A percentile compares a stretch with the other conserved stretches of the same genome.
phyloP scores from a whole-genome alignment of 2,797 vertebrate species.

The Buceros bicornis region DNA sequence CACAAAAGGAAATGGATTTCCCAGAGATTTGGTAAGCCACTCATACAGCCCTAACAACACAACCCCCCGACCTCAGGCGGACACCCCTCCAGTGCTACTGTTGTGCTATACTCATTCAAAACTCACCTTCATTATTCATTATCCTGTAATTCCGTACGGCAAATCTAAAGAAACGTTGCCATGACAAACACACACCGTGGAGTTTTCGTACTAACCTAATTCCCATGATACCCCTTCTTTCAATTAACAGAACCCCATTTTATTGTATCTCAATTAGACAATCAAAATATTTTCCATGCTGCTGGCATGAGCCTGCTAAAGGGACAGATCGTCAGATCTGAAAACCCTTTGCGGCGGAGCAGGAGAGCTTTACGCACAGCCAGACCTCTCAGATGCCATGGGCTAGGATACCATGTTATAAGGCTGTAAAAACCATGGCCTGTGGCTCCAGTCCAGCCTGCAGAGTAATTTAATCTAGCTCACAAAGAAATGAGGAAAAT shows the following conservation, averaged over 20 bases:
- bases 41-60: neutral
- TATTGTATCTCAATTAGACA: neutral
- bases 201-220: neutral
- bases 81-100: neutral
- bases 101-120: neutral
- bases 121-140: neutral
- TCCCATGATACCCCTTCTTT: neutral
- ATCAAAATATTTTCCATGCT: conserved; percentile 36
- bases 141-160: neutral
- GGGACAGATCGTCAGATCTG: neutral
- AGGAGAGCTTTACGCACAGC: neutral
- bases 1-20: neutral
- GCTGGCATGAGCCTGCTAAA: neutral
- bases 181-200: neutral
- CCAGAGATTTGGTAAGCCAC: neutral
- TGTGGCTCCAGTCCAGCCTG: conserved; percentile 32
- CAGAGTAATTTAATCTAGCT: conserved; percentile 63
- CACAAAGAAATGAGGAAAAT: conserved; percentile 56
- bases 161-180: neutral
- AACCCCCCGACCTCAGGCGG: neutral
- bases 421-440: conserved; percentile 45
- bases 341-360: neutral
- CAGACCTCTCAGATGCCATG: conserved; percentile 36
- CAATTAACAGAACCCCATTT: conserved; percentile 34
- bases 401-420: conserved; percentile 22